Base-by-base conservation (phyloP, 1,140 invertebrate species). In the Thaumatotibia leucotreta region DNA sequence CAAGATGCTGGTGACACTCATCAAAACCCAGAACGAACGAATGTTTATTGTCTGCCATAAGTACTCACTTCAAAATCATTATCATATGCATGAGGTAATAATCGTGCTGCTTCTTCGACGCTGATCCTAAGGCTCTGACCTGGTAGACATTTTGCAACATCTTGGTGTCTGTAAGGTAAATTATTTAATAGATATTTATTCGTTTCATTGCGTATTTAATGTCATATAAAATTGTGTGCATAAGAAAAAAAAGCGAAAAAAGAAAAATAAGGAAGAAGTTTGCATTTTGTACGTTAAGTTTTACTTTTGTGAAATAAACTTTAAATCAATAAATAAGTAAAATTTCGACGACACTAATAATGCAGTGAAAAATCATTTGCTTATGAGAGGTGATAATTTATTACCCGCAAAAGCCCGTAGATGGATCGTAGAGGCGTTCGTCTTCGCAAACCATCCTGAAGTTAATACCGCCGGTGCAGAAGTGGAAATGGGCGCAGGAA, bases 401-500 rank as follows among this genome's bases (percentile, higher is more conserved):
- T 75, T 87, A 91, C 79, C 89, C 89, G 73, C 93, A 93, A 70
- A 89, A 89, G 22, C 92, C 92, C 35, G 86, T 91, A 27, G 83
- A 85, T 0, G 92, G 85, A 74, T 93, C 92, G 65, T 92, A 93
- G 29, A 93, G 88, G 20, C 89, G 83, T 35, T 91, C 86, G 24
- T 90, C 83, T 64, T 89, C 88, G 65, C 93, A 93, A 0, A 81
- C 75, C 54, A 93, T 81, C 62, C 94, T 92, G 73, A 93, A 94
- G 69, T 89, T 91, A 5, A 93, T 88, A 68, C 93, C 93, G 62
- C 92, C 92, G n/a, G 92, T 91, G 70, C 95, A 96, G 29, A 94
- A 91, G 63, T 94, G 93, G 80, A 94, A 96, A 58, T 93, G 92
- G 0, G 93, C 92, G 77, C 95, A 96, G 61, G 95, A 94, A 0